Percentiles rank a stretch among this genome's conserved stretches.
Evolutionary conservation across 1,140 invertebrate species (phyloP).

Genomic region (Drosophila elegans): DNA sequence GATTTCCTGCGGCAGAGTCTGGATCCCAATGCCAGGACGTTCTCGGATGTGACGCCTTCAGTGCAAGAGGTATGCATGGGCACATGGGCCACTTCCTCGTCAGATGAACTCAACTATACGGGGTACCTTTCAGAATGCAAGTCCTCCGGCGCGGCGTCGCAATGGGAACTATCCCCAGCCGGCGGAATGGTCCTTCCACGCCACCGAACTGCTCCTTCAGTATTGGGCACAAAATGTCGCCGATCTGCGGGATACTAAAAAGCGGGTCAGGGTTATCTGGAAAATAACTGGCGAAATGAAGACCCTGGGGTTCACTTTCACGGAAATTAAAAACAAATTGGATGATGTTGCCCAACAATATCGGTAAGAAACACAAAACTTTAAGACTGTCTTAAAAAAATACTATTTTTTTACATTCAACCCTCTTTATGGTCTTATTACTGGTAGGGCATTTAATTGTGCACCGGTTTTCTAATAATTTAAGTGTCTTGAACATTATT

Average conservation of each 20-base stretch:
- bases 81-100: not conserved
- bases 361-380: constrained; percentile 15
- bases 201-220: constrained; percentile 32
- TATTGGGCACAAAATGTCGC: constrained; percentile 33
- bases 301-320: constrained; percentile 11
- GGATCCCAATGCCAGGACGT: not conserved
- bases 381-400: too few relatives aligned
- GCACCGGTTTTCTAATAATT: too few relatives aligned
- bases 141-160: not conserved
- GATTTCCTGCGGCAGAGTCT: not conserved
- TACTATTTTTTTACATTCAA: too few relatives aligned
- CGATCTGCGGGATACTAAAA: not conserved
- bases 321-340: constrained; percentile 51
- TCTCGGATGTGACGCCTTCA: not conserved
- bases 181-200: constrained; percentile 16
- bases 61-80: not conserved
- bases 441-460: too few relatives aligned
- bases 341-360: constrained; percentile 44
- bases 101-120: not conserved
- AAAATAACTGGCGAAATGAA: constrained; percentile 41
- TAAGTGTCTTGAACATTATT: too few relatives aligned
- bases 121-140: not conserved
- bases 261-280: constrained; percentile 8
- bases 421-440: too few relatives aligned
- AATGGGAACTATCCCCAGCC: not conserved